Evolutionary conservation across 2,113 vertebrate species (phyloP).

Genomic region (Trogon melanurus): DNA sequence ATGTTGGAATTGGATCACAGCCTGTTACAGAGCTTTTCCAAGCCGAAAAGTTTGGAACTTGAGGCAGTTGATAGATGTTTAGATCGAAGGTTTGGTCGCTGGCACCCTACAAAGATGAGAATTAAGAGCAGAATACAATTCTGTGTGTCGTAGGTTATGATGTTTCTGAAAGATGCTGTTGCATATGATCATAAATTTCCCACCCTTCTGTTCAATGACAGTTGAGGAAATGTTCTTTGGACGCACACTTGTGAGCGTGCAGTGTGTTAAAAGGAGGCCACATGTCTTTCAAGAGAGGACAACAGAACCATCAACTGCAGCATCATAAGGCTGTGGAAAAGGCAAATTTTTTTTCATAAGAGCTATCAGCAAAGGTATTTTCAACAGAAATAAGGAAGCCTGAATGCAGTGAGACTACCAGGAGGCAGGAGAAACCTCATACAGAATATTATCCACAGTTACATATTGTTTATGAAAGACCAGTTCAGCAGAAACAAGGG

Average conservation of each 20-base stretch:
- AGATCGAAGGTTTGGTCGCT: background rate
- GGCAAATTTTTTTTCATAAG: background rate
- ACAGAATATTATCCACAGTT: background rate
- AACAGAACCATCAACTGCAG: background rate
- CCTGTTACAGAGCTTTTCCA: background rate
- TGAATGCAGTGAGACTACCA: background rate
- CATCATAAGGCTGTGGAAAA: rapidly evolving
- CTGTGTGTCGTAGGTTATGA: background rate
- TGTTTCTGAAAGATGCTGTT: background rate
- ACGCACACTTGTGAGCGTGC: background rate
- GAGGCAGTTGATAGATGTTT: background rate
- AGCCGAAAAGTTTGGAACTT: background rate
- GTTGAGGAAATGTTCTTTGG: background rate
- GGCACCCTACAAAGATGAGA: background rate
- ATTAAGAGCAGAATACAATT: background rate
- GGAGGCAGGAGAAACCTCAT: background rate
- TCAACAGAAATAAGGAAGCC: background rate
- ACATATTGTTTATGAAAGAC: background rate
- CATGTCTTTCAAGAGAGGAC: background rate
- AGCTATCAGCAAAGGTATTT: background rate
- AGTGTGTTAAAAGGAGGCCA: rapidly evolving
- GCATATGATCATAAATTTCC: background rate
- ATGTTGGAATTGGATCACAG: background rate
- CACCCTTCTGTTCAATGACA: background rate
- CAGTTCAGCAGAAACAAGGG: background rate